A percentile compares a stretch with the other conserved stretches of the same genome.
phyloP scores from a whole-genome alignment of 2,888 invertebrate species.

The Caradrina kadenii region DNA sequence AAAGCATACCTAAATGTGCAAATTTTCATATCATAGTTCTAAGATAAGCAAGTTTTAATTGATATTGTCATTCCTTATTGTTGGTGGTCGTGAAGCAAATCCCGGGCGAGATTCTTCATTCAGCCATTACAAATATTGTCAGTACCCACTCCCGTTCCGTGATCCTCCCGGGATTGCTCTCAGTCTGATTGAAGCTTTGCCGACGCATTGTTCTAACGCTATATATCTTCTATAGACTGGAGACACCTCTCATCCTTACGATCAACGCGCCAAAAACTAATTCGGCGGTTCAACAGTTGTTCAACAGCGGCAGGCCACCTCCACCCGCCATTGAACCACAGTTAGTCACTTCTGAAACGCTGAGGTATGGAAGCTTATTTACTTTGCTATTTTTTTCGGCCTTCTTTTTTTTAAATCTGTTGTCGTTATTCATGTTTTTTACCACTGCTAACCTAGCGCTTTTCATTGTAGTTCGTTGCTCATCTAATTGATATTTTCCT shows the following conservation, averaged over 20 bases:
- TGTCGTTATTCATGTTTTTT: constrained; percentile 17
- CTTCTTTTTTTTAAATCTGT: constrained; percentile 14
- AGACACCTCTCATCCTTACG: constrained; percentile 81
- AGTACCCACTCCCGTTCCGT: too few relatives aligned
- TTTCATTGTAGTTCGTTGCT: constrained; percentile 47
- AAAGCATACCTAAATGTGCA: too few relatives aligned
- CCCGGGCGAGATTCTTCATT: too few relatives aligned
- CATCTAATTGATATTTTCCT: background rate
- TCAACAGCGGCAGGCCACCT: constrained; percentile 93
- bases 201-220: background rate
- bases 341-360: constrained; percentile 94
- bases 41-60: too few relatives aligned
- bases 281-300: constrained; percentile 96
- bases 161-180: background rate
- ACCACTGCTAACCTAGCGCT: constrained; percentile 43
- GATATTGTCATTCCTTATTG: too few relatives aligned
- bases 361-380: constrained; percentile 82
- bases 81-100: too few relatives aligned
- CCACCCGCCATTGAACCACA: constrained; percentile 88
- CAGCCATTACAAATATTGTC: too few relatives aligned
- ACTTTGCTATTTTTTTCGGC: constrained; percentile 35
- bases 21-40: too few relatives aligned
- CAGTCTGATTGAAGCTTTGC: background rate
- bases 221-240: constrained; percentile 71
- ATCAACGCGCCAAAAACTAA: constrained; percentile 90